Percentiles rank a stretch among this genome's conserved stretches.
Conservation (phyloP, 2,888 invertebrate genomes). For the Leptura quadrifasciata region DNA sequence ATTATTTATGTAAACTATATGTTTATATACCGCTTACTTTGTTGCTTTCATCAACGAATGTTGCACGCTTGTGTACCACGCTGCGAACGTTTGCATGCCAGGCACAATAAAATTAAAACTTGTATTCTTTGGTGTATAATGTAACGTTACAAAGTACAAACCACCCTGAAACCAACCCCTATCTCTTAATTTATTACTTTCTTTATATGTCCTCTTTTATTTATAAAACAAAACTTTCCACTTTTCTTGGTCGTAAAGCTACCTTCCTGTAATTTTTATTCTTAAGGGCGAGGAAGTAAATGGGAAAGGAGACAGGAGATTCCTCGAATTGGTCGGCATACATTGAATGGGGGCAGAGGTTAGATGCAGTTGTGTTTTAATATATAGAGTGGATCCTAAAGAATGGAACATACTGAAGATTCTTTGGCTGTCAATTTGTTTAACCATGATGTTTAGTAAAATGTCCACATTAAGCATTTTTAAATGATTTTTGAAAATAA, state of each 20-base stretch:
- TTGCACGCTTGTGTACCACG: constrained; percentile 18
- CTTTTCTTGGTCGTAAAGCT: constrained; percentile 37
- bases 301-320: background rate
- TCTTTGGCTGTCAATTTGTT: too few relatives aligned
- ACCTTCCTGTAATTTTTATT: constrained; percentile 22
- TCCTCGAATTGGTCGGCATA: constrained; percentile 13
- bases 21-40: background rate
- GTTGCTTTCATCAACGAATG: background rate
- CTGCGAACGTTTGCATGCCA: constrained; percentile 22
- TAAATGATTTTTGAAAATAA: too few relatives aligned
- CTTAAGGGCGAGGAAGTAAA: constrained; percentile 1
- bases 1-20: too few relatives aligned
- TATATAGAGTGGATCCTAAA: too few relatives aligned
- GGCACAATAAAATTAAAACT: constrained; percentile 30
- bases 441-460: too few relatives aligned
- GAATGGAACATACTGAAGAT: too few relatives aligned
- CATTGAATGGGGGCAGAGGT: background rate
- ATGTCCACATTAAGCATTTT: too few relatives aligned
- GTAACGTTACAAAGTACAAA: constrained; percentile 32
- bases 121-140: constrained; percentile 12
- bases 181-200: constrained; percentile 30
- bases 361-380: background rate
- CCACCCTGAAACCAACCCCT: constrained; percentile 26
- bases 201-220: constrained; percentile 40
- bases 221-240: constrained; percentile 38